A percentile compares a stretch with the other conserved stretches of the same genome.
Evolutionary conservation across 2,888 invertebrate species (phyloP).

Genomic region (Diploptera punctata): DNA sequence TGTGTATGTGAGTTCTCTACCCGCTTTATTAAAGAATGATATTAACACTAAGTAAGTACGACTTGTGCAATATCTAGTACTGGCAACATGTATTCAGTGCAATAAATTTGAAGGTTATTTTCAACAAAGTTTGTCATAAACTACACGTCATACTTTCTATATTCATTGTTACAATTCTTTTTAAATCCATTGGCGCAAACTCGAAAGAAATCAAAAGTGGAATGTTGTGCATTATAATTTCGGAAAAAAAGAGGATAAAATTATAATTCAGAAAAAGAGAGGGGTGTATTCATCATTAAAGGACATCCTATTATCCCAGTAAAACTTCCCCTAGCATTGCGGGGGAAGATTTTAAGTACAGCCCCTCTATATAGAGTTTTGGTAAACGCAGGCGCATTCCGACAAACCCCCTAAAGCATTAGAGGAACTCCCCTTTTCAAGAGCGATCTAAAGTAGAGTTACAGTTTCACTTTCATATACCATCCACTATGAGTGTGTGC

Average conservation of each 20-base stretch:
- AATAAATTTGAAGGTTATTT: too few species aligned
- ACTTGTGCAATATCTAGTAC: too few species aligned
- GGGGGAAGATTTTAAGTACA: constrained; percentile 28
- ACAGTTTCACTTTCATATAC: constrained; percentile 31
- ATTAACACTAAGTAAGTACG: too few species aligned
- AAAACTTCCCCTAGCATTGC: constrained; percentile 19
- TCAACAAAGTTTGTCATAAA: too few species aligned
- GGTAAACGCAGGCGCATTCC: constrained; percentile 28
- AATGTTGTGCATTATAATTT: constrained; percentile 6
- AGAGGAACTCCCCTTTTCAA: constrained; percentile 21
- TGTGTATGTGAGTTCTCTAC: too few species aligned
- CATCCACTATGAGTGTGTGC: background rate
- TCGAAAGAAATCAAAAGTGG: background rate
- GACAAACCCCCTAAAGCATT: constrained; percentile 5
- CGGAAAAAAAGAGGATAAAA: background rate
- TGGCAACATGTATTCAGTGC: too few species aligned
- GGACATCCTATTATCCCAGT: constrained; percentile 25
- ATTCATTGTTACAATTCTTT: background rate
- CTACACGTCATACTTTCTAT: too few species aligned
- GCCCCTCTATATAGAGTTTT: constrained; percentile 3
- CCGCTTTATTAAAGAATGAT: too few species aligned
- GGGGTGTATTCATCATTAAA: constrained; percentile 7
- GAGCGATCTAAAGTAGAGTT: constrained; percentile 24
- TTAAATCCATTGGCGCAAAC: background rate
- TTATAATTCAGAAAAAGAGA: background rate